Evolutionary conservation across 2,113 vertebrate genomes (phyloP).

Genomic region (Eublepharis macularius): DNA sequence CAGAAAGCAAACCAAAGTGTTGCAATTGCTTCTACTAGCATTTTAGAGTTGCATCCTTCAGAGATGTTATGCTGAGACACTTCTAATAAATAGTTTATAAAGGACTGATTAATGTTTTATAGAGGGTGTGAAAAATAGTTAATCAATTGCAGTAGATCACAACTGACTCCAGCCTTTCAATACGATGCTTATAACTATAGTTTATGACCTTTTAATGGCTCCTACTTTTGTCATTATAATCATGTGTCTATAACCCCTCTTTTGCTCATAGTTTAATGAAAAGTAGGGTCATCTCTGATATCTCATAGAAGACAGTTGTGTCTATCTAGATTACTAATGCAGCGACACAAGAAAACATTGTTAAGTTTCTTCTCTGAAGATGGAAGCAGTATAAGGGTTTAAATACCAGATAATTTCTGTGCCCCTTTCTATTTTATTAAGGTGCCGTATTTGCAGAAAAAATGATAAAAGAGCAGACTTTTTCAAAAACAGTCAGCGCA

Average conservation of each 20-base stretch:
- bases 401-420: too few relatives aligned
- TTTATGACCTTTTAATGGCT: conserved; percentile 34
- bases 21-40: background rate
- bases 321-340: background rate
- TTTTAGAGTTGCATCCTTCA: conserved; percentile 4
- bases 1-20: background rate
- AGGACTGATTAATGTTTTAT: conserved; percentile 40
- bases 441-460: too few relatives aligned
- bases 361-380: too few relatives aligned
- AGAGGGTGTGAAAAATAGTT: conserved; percentile 37
- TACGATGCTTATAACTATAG: conserved; percentile 22
- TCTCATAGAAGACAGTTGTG: background rate
- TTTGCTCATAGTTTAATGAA: conserved; percentile 10
- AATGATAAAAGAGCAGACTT: too few relatives aligned
- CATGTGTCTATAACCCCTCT: conserved; percentile 3
- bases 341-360: background rate
- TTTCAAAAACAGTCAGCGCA: too few relatives aligned
- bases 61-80: conserved; percentile 5
- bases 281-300: conserved; percentile 9
- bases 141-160: conserved; percentile 33
- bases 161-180: conserved; percentile 20
- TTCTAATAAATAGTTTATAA: conserved; percentile 38
- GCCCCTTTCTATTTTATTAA: too few relatives aligned
- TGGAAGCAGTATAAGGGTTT: too few relatives aligned
- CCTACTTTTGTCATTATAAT: conserved; percentile 29